Conservation (phyloP, 2,113 vertebrate genomes). For the Apistogramma diplotaenia region DNA sequence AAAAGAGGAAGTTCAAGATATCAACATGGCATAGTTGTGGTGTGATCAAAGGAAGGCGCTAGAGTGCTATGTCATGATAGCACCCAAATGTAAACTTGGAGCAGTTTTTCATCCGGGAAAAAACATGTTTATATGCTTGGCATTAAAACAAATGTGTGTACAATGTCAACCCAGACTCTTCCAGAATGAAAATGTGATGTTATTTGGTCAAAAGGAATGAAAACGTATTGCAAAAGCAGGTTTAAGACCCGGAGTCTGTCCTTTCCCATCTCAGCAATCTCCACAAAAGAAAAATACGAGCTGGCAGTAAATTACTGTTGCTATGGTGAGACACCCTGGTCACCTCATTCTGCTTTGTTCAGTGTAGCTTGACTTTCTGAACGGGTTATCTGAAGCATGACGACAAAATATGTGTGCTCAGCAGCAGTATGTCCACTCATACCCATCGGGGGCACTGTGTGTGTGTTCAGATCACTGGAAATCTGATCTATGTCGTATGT, state of each 20-base stretch:
- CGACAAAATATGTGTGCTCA: background rate
- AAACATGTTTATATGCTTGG: background rate
- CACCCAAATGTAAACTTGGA: background rate
- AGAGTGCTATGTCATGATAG: background rate
- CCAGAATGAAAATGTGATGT: background rate
- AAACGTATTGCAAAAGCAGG: background rate
- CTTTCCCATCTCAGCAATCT: background rate
- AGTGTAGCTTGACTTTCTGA: constrained; percentile 16
- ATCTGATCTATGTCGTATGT: too few relatives aligned
- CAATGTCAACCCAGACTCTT: background rate
- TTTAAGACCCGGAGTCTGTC: background rate
- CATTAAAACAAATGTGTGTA: background rate
- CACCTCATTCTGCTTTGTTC: constrained; percentile 10
- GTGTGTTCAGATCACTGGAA: background rate
- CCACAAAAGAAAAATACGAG: background rate
- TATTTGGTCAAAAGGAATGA: background rate
- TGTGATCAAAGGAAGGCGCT: constrained; percentile 7
- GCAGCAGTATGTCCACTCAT: background rate
- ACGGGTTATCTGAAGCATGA: constrained; percentile 33
- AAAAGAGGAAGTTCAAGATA: constrained; percentile 42
- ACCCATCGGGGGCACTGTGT: constrained; percentile 17
- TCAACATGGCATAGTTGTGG: constrained; percentile 30
- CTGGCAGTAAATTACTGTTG: background rate
- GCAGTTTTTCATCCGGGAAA: background rate
- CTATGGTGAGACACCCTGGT: background rate